Conservation (phyloP, 2,888 invertebrate genomes). For the Seira musarum region DNA sequence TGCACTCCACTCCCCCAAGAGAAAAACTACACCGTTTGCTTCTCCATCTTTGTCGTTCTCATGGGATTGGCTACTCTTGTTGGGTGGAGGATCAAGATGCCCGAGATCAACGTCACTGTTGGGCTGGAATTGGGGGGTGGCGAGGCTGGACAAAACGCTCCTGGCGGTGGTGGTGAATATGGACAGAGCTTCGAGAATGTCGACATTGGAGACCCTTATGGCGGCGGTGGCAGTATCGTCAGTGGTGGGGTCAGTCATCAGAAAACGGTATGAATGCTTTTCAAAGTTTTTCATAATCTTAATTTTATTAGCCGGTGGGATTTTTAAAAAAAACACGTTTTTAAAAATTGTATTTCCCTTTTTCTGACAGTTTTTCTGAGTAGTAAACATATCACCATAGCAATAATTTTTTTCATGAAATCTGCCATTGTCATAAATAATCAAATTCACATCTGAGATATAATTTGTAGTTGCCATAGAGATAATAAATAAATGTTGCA, state of each 20-base stretch:
- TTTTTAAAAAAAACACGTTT: too few species aligned
- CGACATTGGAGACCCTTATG: conserved; percentile 54
- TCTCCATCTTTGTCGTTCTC: conserved; percentile 89
- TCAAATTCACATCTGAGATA: too few species aligned
- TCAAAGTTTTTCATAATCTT: background rate
- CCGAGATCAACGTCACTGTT: conserved; percentile 31
- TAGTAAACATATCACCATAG: too few species aligned
- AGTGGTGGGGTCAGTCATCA: conserved; percentile 21
- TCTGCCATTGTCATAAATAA: too few species aligned
- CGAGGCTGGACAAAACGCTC: conserved; percentile 38
- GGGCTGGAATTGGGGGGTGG: conserved; percentile 55
- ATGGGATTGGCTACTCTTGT: conserved; percentile 67
- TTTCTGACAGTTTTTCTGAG: too few species aligned
- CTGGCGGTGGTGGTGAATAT: conserved; percentile 34
- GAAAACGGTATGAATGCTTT: conserved; percentile 22
- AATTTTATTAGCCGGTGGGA: background rate
- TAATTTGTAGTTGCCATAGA: too few species aligned
- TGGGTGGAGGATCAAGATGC: conserved; percentile 64
- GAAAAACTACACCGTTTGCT: conserved; percentile 98
- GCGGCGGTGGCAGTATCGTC: conserved; percentile 21
- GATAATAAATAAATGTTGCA: too few species aligned
- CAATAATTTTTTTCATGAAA: too few species aligned
- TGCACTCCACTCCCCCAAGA: conserved; percentile 77
- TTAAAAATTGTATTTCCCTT: too few species aligned
- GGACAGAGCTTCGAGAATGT: conserved; percentile 65